Evolutionary conservation across 2,888 invertebrate species (phyloP).

Genomic region (Agrotis puta): DNA sequence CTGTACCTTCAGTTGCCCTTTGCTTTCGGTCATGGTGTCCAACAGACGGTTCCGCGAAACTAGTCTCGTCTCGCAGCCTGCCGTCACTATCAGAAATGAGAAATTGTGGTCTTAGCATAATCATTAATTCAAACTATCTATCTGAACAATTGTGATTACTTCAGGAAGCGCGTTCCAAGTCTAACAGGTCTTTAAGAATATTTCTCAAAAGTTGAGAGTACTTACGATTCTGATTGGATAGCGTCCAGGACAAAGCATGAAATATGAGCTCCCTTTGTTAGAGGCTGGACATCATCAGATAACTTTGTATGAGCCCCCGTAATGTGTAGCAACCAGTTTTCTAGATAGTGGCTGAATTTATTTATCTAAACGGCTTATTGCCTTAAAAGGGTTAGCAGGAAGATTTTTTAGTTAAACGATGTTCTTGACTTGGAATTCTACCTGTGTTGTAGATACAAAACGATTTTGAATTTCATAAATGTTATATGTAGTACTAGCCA

Average conservation of each 20-base stretch:
- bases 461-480: not conserved
- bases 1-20: too few relatives aligned
- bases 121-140: conserved; percentile 19
- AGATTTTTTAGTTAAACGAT: not conserved
- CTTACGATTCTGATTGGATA: conserved; percentile 54
- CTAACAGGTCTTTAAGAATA: conserved; percentile 49
- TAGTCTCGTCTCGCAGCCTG: too few relatives aligned
- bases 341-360: conserved; percentile 47
- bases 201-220: conserved; percentile 40
- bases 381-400: conserved; percentile 4
- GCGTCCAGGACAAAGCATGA: conserved; percentile 45
- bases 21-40: too few relatives aligned
- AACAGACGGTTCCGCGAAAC: too few relatives aligned
- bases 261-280: conserved; percentile 61
- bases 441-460: not conserved
- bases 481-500: not conserved
- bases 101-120: not conserved
- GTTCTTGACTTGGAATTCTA: not conserved
- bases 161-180: conserved; percentile 17
- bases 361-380: conserved; percentile 48
- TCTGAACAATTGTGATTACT: not conserved
- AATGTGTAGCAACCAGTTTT: conserved; percentile 45
- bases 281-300: conserved; percentile 55
- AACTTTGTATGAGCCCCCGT: conserved; percentile 54
- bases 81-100: not conserved